Base-by-base conservation (phyloP, 2,113 vertebrate genomes). In the Hassar affinis region DNA sequence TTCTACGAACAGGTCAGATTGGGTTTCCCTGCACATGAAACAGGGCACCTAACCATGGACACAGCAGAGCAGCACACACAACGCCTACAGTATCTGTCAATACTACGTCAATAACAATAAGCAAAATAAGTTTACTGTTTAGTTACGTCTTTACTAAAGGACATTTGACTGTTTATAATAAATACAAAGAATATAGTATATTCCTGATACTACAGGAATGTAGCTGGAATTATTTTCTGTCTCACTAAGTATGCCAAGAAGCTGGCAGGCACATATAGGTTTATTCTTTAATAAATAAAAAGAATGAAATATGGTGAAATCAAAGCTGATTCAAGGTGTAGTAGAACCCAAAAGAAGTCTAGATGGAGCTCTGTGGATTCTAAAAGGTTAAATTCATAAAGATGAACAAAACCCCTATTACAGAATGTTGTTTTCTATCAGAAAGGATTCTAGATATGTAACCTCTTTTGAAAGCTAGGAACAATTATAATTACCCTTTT, bases 1-100 rank as follows among this genome's bases (percentile, higher is more conserved):
- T 94, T 92, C 92, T 93, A 92, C 92, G 93, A 83, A 92, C 92
- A 92, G 81, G 91, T 88, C 91, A 89, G 91, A 94, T 94, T 94
- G 90, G 87, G 92, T 93, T 95, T 91, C 94, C 90, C 91, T 92
- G 92, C 66, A 90, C 91, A 90, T 90, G 92, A 90, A 90, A 88
- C 90, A 92, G 92, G 88, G 91, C 88, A 86, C 86, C 69, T 89
- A 89, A 86, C 90, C 90, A 91, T 88, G 88, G 75, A 85, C 89
- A 90, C 85, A 89, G 89, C 86, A 89, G 87, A 92, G 92, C 90
- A 89, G 64, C 59, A 87, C 86, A 90, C 87, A 80, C 74, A 47
- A 64, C 52, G 25, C 62, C 66, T 80, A 79, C 71, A 74, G 61
- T 76, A 83, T 83, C 74, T 56, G 30, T 83, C 68, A 83, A 83